Conservation (phyloP, 2,797 vertebrate genomes). For the Anomalospiza imberbis region DNA sequence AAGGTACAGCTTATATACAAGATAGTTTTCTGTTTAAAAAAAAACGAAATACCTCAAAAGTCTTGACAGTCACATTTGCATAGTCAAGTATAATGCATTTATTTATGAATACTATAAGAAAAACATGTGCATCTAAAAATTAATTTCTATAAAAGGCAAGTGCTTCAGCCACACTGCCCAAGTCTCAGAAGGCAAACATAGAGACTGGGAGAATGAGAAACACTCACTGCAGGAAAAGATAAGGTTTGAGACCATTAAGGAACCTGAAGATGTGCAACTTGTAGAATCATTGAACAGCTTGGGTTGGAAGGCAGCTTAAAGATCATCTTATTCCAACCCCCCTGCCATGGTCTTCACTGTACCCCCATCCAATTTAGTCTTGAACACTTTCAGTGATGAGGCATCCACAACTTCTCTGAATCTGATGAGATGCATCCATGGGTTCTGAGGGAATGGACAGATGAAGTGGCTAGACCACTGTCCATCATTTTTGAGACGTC, state of each 20-base stretch:
- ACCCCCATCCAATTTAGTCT: neutral
- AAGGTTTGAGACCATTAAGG: neutral
- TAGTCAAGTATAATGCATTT: neutral
- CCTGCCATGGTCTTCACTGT: neutral
- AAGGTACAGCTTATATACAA: neutral
- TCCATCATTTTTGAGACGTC: neutral
- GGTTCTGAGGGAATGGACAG: fast-evolving
- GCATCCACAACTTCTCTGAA: neutral
- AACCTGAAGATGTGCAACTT: neutral
- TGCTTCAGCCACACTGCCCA: neutral
- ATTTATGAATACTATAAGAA: neutral
- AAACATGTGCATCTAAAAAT: neutral
- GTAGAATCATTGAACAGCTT: fast-evolving
- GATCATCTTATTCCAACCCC: neutral
- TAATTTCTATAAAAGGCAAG: neutral
- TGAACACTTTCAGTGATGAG: neutral
- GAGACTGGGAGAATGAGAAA: neutral
- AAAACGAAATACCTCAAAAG: neutral
- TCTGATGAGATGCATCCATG: fast-evolving
- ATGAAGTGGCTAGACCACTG: neutral
- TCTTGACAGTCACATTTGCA: neutral
- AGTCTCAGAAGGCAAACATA: neutral
- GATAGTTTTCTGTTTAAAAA: neutral
- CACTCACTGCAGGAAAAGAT: neutral
- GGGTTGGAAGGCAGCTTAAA: neutral